Evolutionary conservation across 2,797 vertebrate genomes (phyloP).

Genomic region (Myoxocephalus aenaeus): DNA sequence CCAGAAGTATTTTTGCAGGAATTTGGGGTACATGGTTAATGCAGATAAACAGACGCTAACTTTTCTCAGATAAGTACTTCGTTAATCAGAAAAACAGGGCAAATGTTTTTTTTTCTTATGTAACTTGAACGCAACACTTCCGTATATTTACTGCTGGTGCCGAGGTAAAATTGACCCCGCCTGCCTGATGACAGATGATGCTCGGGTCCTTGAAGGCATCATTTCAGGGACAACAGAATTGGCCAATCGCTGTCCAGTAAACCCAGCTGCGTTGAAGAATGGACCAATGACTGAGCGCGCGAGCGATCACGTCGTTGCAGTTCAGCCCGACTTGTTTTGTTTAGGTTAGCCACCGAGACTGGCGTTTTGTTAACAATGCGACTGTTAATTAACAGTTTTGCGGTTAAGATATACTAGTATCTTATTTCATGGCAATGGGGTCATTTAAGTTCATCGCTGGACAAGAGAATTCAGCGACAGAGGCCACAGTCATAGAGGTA

Average conservation of each 20-base stretch:
- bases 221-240: slow-evolving; percentile 30
- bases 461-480: slow-evolving; percentile 37
- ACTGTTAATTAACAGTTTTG: not conserved
- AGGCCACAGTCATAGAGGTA: slow-evolving; percentile 58
- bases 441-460: slow-evolving; percentile 30
- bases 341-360: slow-evolving; percentile 13
- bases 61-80: not conserved
- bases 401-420: not conserved
- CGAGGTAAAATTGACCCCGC: not conserved
- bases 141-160: not conserved
- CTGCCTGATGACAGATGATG: not conserved
- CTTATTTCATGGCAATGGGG: slow-evolving; percentile 30
- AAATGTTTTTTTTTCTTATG: not conserved
- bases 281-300: slow-evolving; percentile 62
- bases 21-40: no score
- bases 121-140: not conserved
- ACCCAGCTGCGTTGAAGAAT: not conserved
- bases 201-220: not conserved
- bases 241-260: slow-evolving; percentile 44
- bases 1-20: no score
- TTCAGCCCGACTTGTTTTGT: slow-evolving; percentile 37
- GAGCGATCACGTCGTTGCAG: slow-evolving; percentile 22
- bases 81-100: not conserved
- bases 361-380: slow-evolving; percentile 26
- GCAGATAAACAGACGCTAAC: not conserved